Evolutionary conservation across 2,888 invertebrate genomes (phyloP), one percentile per base, ranked within the genome.

Genomic region (Temnothorax ravouxi): DNA sequence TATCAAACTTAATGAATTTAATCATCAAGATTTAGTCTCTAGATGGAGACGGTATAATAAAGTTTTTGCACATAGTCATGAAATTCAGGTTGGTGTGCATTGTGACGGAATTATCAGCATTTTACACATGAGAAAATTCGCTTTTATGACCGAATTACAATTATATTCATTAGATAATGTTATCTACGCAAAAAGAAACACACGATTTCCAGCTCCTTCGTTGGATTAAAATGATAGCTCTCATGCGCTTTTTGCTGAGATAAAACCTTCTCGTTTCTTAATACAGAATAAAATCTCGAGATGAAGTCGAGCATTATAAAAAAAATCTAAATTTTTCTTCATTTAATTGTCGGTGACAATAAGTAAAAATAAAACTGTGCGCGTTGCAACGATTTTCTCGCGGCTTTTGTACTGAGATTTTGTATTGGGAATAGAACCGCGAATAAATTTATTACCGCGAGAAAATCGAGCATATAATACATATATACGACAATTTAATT

Each of bases 131-230:
- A 62, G n/a, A 38, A 80, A 25, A 61, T 76, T 76, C 5, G 5
- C 1, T 62, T 67, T 47, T 44, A 52, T 34, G 44, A 61, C 15
- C 47, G 18, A 83, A 79, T 86, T 82, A 86, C 47, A 18, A 75
- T 84, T 83, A 61, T 50, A 25, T 59, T 52, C 75, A 84, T 76
- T 62, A 61, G 25, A 69, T n/a, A n/a, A 59, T 52, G 34, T 61
- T 52, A 1, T 13, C 18, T 15, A 11, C 9, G 11, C 2, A 9
- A 21, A 11, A 62, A 25, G 64, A 61, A 8, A 29, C 11, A 59
- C 75, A 21, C 21, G 6, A 41, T 50, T 18, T 29, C 18, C 61
- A 50, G 5, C 25, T 61, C 13, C 5, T 61, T 34, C 21, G 34
- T 18, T 76, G 13, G 5, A 76, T 34, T 25, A 66, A 76, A 76